phyloP scores from a whole-genome alignment of 2,888 invertebrate species.

The Melinopterus prodromus region DNA sequence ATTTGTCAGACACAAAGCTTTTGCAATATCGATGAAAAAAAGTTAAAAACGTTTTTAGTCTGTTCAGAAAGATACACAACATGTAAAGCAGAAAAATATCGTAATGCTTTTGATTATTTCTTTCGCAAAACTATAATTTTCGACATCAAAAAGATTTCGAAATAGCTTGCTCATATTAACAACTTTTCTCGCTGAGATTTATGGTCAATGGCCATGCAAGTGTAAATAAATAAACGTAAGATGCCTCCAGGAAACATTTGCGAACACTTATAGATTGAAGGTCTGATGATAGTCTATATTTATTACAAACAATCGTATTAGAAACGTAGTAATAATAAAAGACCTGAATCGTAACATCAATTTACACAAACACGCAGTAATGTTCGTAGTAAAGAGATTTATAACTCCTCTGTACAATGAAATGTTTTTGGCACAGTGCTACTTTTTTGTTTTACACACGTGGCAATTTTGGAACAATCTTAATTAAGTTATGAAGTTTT shows the following conservation, averaged over 20 bases:
- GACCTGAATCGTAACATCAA: not conserved
- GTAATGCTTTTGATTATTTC: not conserved
- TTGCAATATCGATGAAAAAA: too few species aligned
- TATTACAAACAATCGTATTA: too few species aligned
- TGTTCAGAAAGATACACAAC: too few species aligned
- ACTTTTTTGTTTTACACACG: not conserved
- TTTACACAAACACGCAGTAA: not conserved
- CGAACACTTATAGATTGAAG: too few species aligned
- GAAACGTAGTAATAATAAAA: not conserved
- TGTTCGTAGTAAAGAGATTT: not conserved
- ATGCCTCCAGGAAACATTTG: not conserved
- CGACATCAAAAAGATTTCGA: not conserved
- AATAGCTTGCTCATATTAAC: not conserved
- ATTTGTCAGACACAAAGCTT: too few species aligned
- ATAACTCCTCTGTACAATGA: not conserved
- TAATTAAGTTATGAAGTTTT: too few species aligned
- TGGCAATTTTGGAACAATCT: too few species aligned
- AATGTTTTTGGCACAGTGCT: not conserved
- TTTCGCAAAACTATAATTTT: not conserved
- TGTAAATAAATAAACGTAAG: not conserved
- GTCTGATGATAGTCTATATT: too few species aligned
- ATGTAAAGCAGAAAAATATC: too few species aligned
- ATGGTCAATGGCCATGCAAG: not conserved
- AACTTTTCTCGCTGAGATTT: not conserved
- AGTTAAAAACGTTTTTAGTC: too few species aligned